phyloP scores from a whole-genome alignment of 2,888 invertebrate genomes.

The Chrysotoxum bicinctum region DNA sequence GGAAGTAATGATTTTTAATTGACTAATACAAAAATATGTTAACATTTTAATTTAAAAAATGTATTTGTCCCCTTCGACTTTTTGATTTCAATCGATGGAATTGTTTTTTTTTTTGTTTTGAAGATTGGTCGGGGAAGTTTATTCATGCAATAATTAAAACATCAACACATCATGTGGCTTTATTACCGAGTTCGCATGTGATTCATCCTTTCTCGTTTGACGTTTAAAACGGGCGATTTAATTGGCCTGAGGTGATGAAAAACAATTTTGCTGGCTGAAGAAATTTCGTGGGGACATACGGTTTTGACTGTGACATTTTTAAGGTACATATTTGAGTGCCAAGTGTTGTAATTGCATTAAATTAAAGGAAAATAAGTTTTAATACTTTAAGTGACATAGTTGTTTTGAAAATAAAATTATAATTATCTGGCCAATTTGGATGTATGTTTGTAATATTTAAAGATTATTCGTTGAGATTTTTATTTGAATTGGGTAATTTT shows the following conservation, averaged over 20 bases:
- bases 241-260: constrained; percentile 53
- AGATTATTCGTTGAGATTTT: neutral
- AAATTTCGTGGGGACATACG: neutral
- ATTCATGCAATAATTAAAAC: constrained; percentile 23
- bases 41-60: constrained; percentile 16
- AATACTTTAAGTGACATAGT: constrained; percentile 17
- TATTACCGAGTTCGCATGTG: constrained; percentile 26
- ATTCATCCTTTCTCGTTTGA: constrained; percentile 31
- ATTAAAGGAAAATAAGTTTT: constrained; percentile 50
- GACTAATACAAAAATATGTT: constrained; percentile 46
- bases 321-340: neutral
- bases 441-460: no score
- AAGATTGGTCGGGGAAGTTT: neutral
- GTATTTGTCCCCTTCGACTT: neutral
- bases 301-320: neutral
- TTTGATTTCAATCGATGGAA: neutral
- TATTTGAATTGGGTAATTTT: no score
- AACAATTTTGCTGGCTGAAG: neutral
- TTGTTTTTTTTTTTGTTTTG: neutral
- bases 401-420: constrained; percentile 8
- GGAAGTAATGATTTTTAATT: constrained; percentile 62
- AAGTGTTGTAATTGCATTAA: constrained; percentile 31
- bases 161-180: constrained; percentile 41
- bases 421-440: neutral
- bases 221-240: constrained; percentile 27